phyloP scores from a whole-genome alignment of 2,113 vertebrate genomes.

The Morone chrysops region DNA sequence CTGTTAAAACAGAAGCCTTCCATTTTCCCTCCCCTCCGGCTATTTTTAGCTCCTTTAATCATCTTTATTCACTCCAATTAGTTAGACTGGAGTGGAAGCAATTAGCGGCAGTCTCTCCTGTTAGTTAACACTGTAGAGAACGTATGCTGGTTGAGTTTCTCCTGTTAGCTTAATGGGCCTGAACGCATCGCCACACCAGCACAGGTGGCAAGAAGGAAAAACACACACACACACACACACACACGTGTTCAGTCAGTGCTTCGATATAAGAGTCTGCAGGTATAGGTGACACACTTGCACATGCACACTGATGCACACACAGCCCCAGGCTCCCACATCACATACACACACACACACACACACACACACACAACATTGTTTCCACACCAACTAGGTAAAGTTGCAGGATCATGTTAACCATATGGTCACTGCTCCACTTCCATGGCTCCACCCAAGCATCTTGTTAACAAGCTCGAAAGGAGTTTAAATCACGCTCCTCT shows the following conservation, averaged over 20 bases:
- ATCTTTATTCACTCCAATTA: constrained; percentile 86
- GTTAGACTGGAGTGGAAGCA: constrained; percentile 81
- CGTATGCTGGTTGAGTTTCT: constrained; percentile 75
- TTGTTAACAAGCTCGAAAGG: constrained; percentile 65
- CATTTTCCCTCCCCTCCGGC: constrained; percentile 57
- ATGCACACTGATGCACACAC: constrained; percentile 4
- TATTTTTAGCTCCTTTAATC: constrained; percentile 86
- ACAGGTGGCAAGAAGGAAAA: constrained; percentile 67
- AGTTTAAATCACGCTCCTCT: constrained; percentile 53
- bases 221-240: constrained; percentile 15
- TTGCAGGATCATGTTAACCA: constrained; percentile 46
- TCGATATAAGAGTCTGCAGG: background rate
- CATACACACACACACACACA: background rate
- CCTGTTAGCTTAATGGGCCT: constrained; percentile 80
- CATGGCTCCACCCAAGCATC: constrained; percentile 47
- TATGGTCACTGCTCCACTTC: constrained; percentile 63
- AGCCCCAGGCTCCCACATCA: background rate
- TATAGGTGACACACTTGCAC: background rate
- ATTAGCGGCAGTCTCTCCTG: constrained; percentile 79
- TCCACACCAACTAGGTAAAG: constrained; percentile 33
- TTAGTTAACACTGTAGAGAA: constrained; percentile 75
- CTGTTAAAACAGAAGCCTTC: constrained; percentile 69
- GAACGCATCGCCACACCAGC: constrained; percentile 71
- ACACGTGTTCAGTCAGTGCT: background rate
- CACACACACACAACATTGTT: background rate